These are phyloP conservation scores for Anagyrus pseudococci DNA, from an alignment of 2,888 invertebrate species.

Conservation along the genomic window DNA sequence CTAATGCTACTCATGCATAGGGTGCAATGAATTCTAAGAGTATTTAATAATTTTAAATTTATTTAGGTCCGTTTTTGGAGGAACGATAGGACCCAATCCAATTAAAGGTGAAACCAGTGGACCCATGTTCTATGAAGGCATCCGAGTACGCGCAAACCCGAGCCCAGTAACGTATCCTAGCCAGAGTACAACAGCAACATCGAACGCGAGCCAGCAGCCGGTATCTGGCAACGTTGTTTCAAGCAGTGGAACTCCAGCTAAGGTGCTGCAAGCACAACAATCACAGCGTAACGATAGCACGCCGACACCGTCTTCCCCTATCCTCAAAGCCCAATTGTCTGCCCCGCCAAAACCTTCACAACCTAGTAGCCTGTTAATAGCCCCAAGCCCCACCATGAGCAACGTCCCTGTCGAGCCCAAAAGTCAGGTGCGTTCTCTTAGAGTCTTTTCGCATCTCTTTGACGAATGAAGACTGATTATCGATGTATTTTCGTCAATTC, in stretches of 20 bases:
- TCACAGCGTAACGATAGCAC: conserved; percentile 59
- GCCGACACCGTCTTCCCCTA: conserved; percentile 74
- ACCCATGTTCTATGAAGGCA: conserved; percentile 71
- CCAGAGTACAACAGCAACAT: background rate
- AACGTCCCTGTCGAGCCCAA: conserved; percentile 63
- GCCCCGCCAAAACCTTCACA: conserved; percentile 66
- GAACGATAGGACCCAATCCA: conserved; percentile 81
- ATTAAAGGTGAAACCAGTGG: conserved; percentile 70
- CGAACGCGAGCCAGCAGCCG: conserved; percentile 32
- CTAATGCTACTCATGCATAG: background rate
- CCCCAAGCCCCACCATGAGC: conserved; percentile 52
- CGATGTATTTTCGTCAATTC: conserved; percentile 14
- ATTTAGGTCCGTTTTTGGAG: conserved; percentile 80
- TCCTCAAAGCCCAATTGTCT: conserved; percentile 84
- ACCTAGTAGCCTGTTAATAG: conserved; percentile 57
- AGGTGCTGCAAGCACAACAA: conserved; percentile 63
- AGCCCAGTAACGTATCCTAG: conserved; percentile 62
- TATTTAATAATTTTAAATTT: background rate
- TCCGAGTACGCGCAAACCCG: conserved; percentile 71
- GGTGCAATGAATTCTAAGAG: no score
- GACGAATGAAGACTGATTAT: conserved; percentile 39
- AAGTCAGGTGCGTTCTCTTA: conserved; percentile 67
- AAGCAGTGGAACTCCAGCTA: conserved; percentile 61
- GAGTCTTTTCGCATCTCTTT: conserved; percentile 34
- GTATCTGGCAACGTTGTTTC: conserved; percentile 45